phyloP scores from a whole-genome alignment of 2,888 invertebrate species.

The Microplitis deprimator region DNA sequence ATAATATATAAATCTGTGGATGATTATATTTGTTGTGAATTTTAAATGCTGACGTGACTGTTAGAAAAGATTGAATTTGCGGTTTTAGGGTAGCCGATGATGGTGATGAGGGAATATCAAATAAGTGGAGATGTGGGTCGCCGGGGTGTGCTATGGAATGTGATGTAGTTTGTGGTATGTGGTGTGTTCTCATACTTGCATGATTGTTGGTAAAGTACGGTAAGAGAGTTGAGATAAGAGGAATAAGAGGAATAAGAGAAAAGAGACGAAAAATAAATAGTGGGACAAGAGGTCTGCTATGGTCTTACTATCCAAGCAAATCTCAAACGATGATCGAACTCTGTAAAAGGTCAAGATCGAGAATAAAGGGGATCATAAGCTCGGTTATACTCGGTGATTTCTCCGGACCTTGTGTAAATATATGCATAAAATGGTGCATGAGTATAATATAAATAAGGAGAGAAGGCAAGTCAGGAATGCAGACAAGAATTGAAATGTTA shows the following conservation, averaged over 20 bases:
- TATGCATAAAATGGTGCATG: not conserved
- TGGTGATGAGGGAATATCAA: conserved; percentile 13
- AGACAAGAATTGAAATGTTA: not conserved
- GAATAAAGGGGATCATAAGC: conserved; percentile 49
- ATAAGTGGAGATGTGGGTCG: conserved; percentile 30
- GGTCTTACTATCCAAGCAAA: not conserved
- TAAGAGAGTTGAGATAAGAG: conserved; percentile 3
- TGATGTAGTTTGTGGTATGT: conserved; percentile 24
- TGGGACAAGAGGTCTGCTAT: conserved; percentile 19
- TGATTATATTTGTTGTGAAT: conserved; percentile 31
- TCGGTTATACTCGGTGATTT: conserved; percentile 5
- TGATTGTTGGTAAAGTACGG: conserved; percentile 9
- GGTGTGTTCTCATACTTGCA: conserved; percentile 7
- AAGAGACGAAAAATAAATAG: conserved; percentile 27
- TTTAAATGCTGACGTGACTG: conserved; percentile 20
- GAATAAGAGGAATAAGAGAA: conserved; percentile 11
- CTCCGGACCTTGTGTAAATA: not conserved
- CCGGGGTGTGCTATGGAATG: conserved; percentile 35
- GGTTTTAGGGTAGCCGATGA: conserved; percentile 15
- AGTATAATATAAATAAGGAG: not conserved
- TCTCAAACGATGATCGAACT: conserved; percentile 41
- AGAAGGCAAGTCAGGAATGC: not conserved
- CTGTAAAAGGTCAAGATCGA: conserved; percentile 54
- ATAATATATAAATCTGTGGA: conserved; percentile 23
- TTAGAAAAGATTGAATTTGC: not conserved